A percentile compares a stretch with the other conserved stretches of the same genome.
Conservation (phyloP, 2,113 vertebrate genomes). For the Rhinolophus sinicus region DNA sequence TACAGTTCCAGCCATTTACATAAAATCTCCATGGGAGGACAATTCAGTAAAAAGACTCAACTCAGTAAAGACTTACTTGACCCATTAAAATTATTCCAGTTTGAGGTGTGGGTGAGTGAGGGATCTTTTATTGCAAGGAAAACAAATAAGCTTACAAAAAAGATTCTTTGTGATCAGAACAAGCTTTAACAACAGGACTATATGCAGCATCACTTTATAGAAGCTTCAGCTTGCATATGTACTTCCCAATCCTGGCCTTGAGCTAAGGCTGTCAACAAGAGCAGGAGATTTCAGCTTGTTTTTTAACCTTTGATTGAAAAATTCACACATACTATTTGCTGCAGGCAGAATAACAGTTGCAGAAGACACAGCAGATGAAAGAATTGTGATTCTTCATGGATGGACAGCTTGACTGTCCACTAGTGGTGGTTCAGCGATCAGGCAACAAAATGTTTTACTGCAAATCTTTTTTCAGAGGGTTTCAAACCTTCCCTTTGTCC, state of each 20-base stretch:
- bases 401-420: not conserved
- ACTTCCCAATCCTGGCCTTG: conserved; percentile 34
- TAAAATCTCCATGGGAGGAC: not conserved
- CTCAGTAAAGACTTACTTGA: conserved; percentile 14
- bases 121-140: not conserved
- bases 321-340: conserved; percentile 57
- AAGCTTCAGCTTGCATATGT: conserved; percentile 5
- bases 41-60: not conserved
- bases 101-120: not conserved
- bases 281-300: conserved; percentile 47
- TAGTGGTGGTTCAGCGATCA: not conserved
- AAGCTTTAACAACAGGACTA: conserved; percentile 16
- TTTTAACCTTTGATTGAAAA: conserved; percentile 72
- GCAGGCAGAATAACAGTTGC: conserved; percentile 58
- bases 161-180: not conserved
- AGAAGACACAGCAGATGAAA: not conserved
- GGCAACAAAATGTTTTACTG: not conserved
- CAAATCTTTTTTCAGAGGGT: not conserved
- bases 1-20: not conserved
- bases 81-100: not conserved
- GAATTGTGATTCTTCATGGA: not conserved
- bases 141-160: conserved; percentile 40
- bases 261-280: conserved; percentile 54
- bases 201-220: not conserved
- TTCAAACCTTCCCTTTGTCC: not conserved